Conservation (phyloP, 2,888 invertebrate species). For the Rhagonycha fulva region DNA sequence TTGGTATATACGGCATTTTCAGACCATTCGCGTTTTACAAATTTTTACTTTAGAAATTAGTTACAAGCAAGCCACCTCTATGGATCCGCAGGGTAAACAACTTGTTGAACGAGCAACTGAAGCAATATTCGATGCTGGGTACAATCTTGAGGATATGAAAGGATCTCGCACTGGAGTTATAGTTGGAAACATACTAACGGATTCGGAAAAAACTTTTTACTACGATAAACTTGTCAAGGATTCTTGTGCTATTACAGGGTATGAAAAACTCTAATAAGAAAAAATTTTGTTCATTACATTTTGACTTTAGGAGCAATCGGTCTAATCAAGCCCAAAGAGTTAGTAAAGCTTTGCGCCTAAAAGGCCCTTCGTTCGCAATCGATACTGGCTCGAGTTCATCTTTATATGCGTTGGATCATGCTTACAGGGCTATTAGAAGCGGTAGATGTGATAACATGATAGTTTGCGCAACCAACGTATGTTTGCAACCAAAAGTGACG, state of each 20-base stretch:
- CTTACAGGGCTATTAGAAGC: slow-evolving; percentile 75
- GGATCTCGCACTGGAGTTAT: slow-evolving; percentile 80
- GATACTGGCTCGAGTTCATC: slow-evolving; percentile 97
- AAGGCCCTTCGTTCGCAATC: slow-evolving; percentile 85
- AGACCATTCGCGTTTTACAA: background rate
- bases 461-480: slow-evolving; percentile 85
- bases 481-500: slow-evolving; percentile 85
- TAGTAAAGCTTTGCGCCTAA: slow-evolving; percentile 86
- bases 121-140: slow-evolving; percentile 63
- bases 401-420: slow-evolving; percentile 83
- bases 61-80: slow-evolving; percentile 65
- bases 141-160: slow-evolving; percentile 70
- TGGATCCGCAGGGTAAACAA: slow-evolving; percentile 63
- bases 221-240: slow-evolving; percentile 42
- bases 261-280: slow-evolving; percentile 28
- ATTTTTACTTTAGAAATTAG: slow-evolving; percentile 56
- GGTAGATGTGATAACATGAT: slow-evolving; percentile 88
- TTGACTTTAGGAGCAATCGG: slow-evolving; percentile 69
- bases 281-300: background rate
- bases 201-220: slow-evolving; percentile 76
- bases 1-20: slow-evolving; percentile 49
- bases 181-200: slow-evolving; percentile 75
- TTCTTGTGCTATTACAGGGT: slow-evolving; percentile 60
- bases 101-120: slow-evolving; percentile 64
- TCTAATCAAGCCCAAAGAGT: slow-evolving; percentile 92